Evolutionary conservation across 2,888 invertebrate species (phyloP).

Genomic region (Mimas tiliae): DNA sequence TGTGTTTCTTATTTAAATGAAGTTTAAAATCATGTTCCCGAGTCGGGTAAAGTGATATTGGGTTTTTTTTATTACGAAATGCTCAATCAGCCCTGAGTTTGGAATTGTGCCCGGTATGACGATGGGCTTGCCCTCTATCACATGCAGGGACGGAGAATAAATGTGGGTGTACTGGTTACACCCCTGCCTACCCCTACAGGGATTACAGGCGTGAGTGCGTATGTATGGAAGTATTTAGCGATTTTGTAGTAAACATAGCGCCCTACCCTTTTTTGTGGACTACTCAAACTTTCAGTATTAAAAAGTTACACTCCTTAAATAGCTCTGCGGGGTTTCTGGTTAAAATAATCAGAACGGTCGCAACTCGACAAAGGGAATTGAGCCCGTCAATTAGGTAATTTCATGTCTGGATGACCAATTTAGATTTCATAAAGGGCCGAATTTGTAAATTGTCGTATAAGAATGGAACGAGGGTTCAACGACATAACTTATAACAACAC

Average conservation of each 20-base stretch:
- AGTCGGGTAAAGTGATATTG: too few species aligned
- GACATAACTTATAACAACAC: too few species aligned
- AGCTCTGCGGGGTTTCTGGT: conserved; percentile 1
- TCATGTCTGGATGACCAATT: conserved; percentile 46
- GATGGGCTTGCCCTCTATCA: too few species aligned
- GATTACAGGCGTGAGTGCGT: too few species aligned
- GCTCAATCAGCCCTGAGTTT: too few species aligned
- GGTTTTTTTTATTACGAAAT: too few species aligned
- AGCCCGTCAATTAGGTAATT: conserved; percentile 48
- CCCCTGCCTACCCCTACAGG: too few species aligned
- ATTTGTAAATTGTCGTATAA: conserved; percentile 1
- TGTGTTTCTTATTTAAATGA: neutral
- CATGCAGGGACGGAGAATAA: too few species aligned
- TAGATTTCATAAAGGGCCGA: conserved; percentile 32
- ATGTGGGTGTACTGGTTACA: too few species aligned
- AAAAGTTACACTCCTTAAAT: neutral
- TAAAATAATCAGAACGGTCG: conserved; percentile 38
- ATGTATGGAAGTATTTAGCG: too few species aligned
- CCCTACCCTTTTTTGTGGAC: neutral
- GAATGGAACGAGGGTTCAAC: conserved; percentile 29
- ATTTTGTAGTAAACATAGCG: too few species aligned
- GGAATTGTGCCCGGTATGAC: too few species aligned
- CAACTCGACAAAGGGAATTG: conserved; percentile 41
- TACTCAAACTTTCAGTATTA: neutral
- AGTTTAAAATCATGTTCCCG: neutral